A percentile compares a stretch with the other conserved stretches of the same genome.
Conservation (phyloP, 1,140 invertebrate genomes). For the Microplitis mediator region DNA sequence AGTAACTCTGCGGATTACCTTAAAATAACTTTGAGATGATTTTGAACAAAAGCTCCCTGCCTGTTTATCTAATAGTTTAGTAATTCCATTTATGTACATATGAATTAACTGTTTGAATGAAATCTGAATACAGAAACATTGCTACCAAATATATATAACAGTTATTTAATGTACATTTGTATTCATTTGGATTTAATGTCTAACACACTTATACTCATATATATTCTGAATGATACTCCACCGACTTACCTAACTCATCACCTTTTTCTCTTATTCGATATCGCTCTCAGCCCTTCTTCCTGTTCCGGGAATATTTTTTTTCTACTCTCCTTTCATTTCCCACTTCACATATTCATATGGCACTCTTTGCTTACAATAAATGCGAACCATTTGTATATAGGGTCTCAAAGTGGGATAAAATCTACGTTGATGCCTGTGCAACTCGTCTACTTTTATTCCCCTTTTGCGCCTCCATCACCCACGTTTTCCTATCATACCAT, state of each 20-base stretch:
- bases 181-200: neutral
- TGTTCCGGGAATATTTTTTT: conserved; percentile 23
- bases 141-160: too few relatives aligned
- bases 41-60: too few relatives aligned
- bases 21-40: too few relatives aligned
- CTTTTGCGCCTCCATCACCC: neutral
- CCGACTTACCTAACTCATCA: neutral
- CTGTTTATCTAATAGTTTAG: neutral
- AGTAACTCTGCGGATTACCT: too few relatives aligned
- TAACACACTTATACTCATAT: neutral
- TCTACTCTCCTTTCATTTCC: conserved; percentile 42
- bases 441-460: neutral
- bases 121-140: too few relatives aligned
- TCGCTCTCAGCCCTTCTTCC: conserved; percentile 12
- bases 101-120: neutral
- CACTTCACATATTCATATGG: conserved; percentile 57
- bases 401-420: conserved; percentile 43
- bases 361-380: conserved; percentile 57
- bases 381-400: conserved; percentile 54
- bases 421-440: neutral
- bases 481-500: neutral
- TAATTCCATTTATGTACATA: conserved; percentile 20
- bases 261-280: conserved; percentile 10
- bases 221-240: too few relatives aligned
- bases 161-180: neutral